phyloP scores from a whole-genome alignment of 2,797 vertebrate species.

The Manis crassicaudata region DNA sequence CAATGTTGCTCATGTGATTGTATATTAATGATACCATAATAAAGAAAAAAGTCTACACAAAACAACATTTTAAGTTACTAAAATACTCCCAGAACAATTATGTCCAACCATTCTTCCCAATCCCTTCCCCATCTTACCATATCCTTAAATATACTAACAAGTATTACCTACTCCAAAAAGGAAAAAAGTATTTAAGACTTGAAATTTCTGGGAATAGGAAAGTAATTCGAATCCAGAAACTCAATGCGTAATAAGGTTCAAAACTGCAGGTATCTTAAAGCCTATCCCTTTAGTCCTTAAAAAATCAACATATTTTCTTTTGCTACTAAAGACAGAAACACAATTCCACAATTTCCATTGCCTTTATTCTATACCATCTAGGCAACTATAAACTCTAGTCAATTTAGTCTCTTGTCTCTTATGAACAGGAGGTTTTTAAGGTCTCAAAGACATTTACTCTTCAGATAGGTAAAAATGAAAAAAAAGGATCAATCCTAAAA shows the following conservation, averaged over 20 bases:
- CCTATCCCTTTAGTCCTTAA: neutral
- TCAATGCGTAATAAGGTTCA: conserved; percentile 35
- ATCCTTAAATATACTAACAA: conserved; percentile 53
- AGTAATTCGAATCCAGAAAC: conserved; percentile 69
- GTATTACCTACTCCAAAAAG: conserved; percentile 50
- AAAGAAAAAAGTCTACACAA: too few relatives aligned
- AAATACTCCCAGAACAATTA: conserved; percentile 55
- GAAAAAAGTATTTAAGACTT: conserved; percentile 68
- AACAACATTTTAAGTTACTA: conserved; percentile 39
- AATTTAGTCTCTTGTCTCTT: neutral
- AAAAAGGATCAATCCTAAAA: conserved; percentile 71
- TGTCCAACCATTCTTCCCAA: conserved; percentile 23
- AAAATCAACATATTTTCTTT: neutral
- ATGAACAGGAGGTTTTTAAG: conserved; percentile 49
- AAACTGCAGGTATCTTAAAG: conserved; percentile 60
- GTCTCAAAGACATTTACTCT: conserved; percentile 67
- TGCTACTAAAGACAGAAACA: conserved; percentile 13
- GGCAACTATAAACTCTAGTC: neutral
- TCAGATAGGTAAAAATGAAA: conserved; percentile 69
- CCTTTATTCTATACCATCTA: conserved; percentile 25
- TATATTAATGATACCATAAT: too few relatives aligned
- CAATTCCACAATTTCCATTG: neutral
- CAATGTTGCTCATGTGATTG: too few relatives aligned
- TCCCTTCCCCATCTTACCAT: neutral
- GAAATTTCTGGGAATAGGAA: conserved; percentile 68